Base-by-base conservation (phyloP, 2,797 vertebrate species). In the Dermochelys coriacea region DNA sequence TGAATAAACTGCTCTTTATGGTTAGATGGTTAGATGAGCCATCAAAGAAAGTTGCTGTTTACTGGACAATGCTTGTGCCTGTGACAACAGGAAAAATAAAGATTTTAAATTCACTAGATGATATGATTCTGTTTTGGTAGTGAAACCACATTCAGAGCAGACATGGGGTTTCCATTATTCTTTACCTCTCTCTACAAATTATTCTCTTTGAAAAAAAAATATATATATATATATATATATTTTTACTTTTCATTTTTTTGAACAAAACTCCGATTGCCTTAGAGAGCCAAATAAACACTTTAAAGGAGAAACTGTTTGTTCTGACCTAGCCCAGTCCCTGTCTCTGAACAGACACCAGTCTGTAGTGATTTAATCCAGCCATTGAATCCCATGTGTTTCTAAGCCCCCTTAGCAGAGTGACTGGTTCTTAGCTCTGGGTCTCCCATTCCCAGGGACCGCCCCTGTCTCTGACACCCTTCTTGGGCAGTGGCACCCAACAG, bases 71-170 rank as follows among this genome's bases (percentile, higher is more conserved):
- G 37, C 55, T 87, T 95, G 34, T 90, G 41, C 81, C 75, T 86
- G 51, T 88, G 85, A 94, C 88, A 86, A 12, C 51, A 82, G 85
- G 50, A 93, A 93, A 89, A 97, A 91, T 19, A 91, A 88, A 90
- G 29, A 47, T 55, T 93, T 94, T 86, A 83, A 41, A 74, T 92
- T 68, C 79, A 92, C 61, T 23, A 37, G 84, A 59, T 37, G 49
- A 83, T 80, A 79, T 3, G 81, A 2, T 64, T n/a, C 47, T 82
- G 27, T 75, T 86, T 37, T 2, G 82, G n/a, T 34, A 81, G 78
- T 77, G 93, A 92, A 92, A 71, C 41, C 78, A 41, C 80, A 55
- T 54, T 55, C 27, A 57, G 27, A 57, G 27, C 27, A 84, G 51
- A 55, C 41, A 83, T 50, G 29, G 21, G 55, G 4, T 25, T 93